Base-by-base conservation (phyloP, 1,140 invertebrate genomes). In the Pectinophora gossypiella region DNA sequence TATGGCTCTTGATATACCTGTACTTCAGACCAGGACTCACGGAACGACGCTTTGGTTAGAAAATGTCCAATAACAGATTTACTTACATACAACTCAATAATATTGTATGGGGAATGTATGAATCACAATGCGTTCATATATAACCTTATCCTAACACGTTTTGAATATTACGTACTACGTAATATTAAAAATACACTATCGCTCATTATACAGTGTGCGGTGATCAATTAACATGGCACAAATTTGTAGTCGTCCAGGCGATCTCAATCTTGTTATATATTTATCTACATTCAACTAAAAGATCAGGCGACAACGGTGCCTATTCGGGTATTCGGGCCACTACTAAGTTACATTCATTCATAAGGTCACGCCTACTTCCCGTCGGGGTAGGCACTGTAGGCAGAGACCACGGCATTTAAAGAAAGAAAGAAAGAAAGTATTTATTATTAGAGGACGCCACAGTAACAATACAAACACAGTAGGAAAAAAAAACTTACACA, bases 1-100 rank as follows among this genome's bases (percentile, higher is more conserved):
- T 77, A 79, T 81, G 70, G 72, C 68, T 73, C 62, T 66, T 40
- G 57, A 53, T 70, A 54, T 53, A 63, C 56, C 64, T 57, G 68
- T 61, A 65, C 58, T 61, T 48, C 50, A 54, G 19, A 44, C 18
- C 10, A 35, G 16, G n/a, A 52, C 43, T 15, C 47, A 23, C 48
- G 50, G 60, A 70, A 73, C 46, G 52, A 68, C 62, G 61, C 64
- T 61, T 64, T 66, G 61, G 59, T 64, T 69, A 69, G 35, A 51
- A 18, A 27, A 16, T 38, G 13, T 22, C 16, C 32, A 50, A 56
- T 45, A 32, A 32, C 27, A 44, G 22, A 48, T 51, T 51, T 45
- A 46, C 45, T 40, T 27, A 45, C 40, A 54, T 19, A 51, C 19
- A 40, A 27, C 13, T 54, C 23, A 38, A 32, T 19, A 50, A 49